Conservation (phyloP, 2,797 vertebrate genomes). For the Chiloscyllium punctatum region DNA sequence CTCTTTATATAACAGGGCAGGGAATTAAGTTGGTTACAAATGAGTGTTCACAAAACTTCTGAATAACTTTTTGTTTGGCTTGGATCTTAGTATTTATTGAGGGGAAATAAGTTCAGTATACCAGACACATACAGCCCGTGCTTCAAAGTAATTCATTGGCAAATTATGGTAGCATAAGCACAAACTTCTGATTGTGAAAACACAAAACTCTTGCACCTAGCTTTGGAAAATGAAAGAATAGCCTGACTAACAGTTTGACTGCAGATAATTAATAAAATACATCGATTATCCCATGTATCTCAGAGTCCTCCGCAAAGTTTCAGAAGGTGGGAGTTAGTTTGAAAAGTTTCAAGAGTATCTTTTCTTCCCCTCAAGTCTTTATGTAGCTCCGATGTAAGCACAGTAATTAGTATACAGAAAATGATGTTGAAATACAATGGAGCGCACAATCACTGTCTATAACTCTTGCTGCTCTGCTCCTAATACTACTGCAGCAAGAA, state of each 20-base stretch:
- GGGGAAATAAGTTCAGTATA: not conserved
- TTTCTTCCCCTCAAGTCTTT: not conserved
- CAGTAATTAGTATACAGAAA: not conserved
- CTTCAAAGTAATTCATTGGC: not conserved
- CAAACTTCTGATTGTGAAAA: not conserved
- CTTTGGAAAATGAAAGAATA: not conserved
- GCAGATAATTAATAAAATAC: not conserved
- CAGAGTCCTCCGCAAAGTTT: not conserved
- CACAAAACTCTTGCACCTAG: not conserved
- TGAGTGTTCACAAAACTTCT: not conserved
- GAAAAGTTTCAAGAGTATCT: not conserved
- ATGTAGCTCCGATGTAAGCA: not conserved
- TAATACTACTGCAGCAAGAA: conserved; percentile 56
- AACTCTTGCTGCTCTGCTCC: conserved; percentile 46
- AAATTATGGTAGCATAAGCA: not conserved
- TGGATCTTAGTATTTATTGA: not conserved
- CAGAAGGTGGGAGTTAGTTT: not conserved
- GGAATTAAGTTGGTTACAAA: not conserved
- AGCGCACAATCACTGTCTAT: conserved; percentile 62
- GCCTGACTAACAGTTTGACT: not conserved
- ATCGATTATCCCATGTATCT: not conserved
- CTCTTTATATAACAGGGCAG: not conserved
- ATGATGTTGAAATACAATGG: not conserved
- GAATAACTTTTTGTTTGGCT: not conserved
- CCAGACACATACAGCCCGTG: not conserved